phyloP scores from a whole-genome alignment of 2,113 vertebrate genomes.

The Chamaetylas fuelleborni region DNA sequence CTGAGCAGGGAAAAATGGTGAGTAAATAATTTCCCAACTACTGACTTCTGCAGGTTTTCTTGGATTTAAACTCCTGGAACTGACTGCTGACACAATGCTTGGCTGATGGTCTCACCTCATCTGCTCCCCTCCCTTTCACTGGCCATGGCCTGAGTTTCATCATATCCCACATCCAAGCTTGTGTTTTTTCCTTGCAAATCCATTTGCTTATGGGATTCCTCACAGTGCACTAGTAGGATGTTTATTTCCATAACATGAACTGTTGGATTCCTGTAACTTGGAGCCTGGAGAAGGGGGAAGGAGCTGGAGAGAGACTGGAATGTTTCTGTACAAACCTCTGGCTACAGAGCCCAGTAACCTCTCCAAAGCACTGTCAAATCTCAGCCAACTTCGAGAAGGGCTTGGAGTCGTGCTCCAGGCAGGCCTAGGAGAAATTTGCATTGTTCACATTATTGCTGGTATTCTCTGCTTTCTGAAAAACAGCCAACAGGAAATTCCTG shows the following conservation, averaged over 20 bases:
- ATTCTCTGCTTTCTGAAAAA: constrained; percentile 46
- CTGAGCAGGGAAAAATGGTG: not conserved
- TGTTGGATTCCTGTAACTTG: not conserved
- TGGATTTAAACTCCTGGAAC: not conserved
- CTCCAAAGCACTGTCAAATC: not conserved
- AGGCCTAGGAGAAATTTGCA: constrained; percentile 23
- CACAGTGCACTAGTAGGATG: not conserved
- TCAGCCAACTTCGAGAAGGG: not conserved
- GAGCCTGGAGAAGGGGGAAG: not conserved
- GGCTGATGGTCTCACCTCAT: not conserved
- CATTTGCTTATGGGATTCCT: not conserved
- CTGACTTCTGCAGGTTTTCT: not conserved
- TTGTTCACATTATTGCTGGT: constrained; percentile 56
- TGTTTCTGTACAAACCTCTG: not conserved
- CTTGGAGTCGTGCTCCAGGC: not conserved
- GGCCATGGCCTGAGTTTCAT: not conserved
- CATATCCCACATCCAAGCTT: not conserved
- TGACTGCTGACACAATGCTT: not conserved
- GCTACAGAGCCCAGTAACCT: not conserved
- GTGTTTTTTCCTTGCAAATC: not conserved
- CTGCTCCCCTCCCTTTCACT: not conserved
- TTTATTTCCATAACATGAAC: not conserved
- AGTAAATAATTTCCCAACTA: not conserved
- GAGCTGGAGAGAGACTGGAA: not conserved
- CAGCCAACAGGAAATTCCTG: constrained; percentile 79